Percentiles rank a stretch among this genome's conserved stretches.
Conservation (phyloP, 2,888 invertebrate genomes). For the Pachydiplax longipennis region DNA sequence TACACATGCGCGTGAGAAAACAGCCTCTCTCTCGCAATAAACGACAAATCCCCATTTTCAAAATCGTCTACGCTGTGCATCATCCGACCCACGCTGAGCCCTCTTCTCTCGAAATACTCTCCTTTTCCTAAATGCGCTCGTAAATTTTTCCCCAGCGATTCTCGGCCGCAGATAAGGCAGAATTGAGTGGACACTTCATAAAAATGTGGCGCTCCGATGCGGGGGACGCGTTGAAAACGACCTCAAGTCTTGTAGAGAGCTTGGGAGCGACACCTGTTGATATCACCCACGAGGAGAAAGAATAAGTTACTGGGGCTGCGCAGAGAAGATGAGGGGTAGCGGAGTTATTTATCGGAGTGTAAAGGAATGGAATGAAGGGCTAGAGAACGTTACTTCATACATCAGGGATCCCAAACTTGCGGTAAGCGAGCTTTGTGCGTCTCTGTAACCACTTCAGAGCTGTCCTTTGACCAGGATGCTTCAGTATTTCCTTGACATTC, state of each 20-base stretch:
- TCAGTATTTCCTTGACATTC: no score
- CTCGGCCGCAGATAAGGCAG: not conserved
- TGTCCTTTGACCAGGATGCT: no score
- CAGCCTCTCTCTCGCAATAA: not conserved
- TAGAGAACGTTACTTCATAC: not conserved
- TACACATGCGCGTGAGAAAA: not conserved
- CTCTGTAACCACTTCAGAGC: no score
- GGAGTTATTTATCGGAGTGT: not conserved
- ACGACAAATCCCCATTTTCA: no score
- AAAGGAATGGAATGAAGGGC: no score
- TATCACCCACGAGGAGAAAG: not conserved
- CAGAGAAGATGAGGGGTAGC: not conserved
- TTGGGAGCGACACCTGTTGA: slow-evolving; percentile 28
- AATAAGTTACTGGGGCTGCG: not conserved
- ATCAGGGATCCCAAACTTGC: not conserved
- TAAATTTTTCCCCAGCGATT: slow-evolving; percentile 1
- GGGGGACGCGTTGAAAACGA: not conserved
- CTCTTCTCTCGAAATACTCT: not conserved
- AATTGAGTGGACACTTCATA: not conserved
- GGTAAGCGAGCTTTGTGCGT: no score
- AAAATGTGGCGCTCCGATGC: not conserved
- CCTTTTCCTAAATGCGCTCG: slow-evolving; percentile 20
- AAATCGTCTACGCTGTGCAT: not conserved
- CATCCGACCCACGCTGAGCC: not conserved
- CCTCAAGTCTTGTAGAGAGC: not conserved